A percentile compares a stretch with the other conserved stretches of the same genome.
phyloP scores from a whole-genome alignment of 1,140 invertebrate genomes.

The Leptestheria dahalacensis region DNA sequence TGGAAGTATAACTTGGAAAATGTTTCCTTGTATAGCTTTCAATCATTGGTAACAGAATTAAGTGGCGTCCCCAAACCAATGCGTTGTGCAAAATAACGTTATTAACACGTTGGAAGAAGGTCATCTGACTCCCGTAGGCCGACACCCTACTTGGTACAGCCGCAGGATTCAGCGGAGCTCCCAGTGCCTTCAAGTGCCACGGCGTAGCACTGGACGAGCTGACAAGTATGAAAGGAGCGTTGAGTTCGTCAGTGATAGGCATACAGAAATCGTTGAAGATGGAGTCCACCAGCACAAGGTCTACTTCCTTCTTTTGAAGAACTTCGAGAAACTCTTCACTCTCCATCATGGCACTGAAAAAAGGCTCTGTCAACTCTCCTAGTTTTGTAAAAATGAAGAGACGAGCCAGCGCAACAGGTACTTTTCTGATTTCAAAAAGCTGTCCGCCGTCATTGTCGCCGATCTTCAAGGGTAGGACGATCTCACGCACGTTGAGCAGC shows the following conservation, averaged over 20 bases:
- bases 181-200: slow-evolving; percentile 32
- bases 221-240: slow-evolving; percentile 39
- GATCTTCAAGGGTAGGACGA: background rate
- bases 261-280: slow-evolving; percentile 24
- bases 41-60: background rate
- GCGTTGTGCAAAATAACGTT: slow-evolving; percentile 25
- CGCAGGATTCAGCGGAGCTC: slow-evolving; percentile 41
- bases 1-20: background rate
- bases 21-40: background rate
- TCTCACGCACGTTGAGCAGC: background rate
- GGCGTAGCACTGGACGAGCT: slow-evolving; percentile 10
- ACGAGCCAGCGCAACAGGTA: background rate
- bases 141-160: slow-evolving; percentile 28
- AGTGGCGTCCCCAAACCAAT: background rate
- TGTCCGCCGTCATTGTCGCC: background rate
- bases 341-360: background rate
- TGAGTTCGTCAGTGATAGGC: slow-evolving; percentile 29
- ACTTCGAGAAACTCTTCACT: background rate
- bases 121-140: background rate
- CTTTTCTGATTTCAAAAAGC: background rate
- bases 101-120: background rate
- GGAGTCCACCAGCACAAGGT: slow-evolving; percentile 24
- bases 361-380: background rate
- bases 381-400: background rate
- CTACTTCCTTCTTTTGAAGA: slow-evolving; percentile 17